phyloP scores from a whole-genome alignment of 2,797 vertebrate species.

The Malacoraja senta region DNA sequence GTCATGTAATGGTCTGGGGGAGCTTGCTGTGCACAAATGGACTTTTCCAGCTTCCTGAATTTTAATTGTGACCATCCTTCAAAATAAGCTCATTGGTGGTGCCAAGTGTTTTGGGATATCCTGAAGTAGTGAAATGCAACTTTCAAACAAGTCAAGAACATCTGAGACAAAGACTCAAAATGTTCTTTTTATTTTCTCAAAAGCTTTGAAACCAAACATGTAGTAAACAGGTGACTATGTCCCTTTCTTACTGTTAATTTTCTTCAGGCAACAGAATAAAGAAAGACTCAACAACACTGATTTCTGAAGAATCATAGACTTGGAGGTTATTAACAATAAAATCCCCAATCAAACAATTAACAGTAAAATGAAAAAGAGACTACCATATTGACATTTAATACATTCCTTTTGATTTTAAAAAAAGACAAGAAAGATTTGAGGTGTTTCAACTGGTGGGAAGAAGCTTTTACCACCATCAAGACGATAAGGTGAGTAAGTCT shows the following conservation, averaged over 20 bases:
- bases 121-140: no score
- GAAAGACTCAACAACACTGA: constrained; percentile 15
- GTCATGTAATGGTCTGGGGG: not conserved
- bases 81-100: not conserved
- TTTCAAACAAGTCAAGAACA: not conserved
- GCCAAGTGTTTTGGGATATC: not conserved
- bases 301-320: constrained; percentile 17
- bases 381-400: constrained; percentile 32
- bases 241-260: not conserved
- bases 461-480: not conserved
- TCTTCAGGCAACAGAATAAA: constrained; percentile 23
- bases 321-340: constrained; percentile 24
- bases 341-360: constrained; percentile 3
- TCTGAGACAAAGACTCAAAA: constrained; percentile 31
- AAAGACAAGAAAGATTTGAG: constrained; percentile 31
- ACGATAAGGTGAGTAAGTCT: not conserved
- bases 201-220: constrained; percentile 34
- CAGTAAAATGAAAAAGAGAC: constrained; percentile 25
- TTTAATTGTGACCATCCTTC: no score
- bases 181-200: constrained; percentile 37
- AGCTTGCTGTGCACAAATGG: not conserved
- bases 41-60: not conserved
- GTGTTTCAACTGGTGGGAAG: not conserved
- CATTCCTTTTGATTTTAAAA: constrained; percentile 30
- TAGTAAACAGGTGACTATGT: constrained; percentile 22